Evolutionary conservation across 1,140 invertebrate species (phyloP).

Genomic region (Steinernema feltiae): DNA sequence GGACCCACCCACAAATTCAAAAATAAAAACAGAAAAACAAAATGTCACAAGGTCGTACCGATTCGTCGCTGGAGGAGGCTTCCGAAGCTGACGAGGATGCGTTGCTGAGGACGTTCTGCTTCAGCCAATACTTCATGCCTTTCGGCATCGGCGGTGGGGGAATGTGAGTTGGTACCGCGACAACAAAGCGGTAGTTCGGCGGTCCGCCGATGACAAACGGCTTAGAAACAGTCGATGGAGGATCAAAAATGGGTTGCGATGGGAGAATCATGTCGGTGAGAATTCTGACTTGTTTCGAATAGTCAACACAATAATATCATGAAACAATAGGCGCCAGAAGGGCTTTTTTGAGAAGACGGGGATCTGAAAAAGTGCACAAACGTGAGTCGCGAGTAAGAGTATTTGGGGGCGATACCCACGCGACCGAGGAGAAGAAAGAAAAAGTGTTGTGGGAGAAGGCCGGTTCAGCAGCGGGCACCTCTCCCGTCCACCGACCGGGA

Average conservation of each 20-base stretch:
- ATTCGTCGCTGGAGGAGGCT: conserved; percentile 3
- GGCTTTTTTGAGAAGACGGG: background rate
- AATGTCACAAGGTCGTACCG: background rate
- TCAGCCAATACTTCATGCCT: conserved; percentile 1
- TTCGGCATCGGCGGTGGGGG: conserved; percentile 3
- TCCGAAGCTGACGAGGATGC: background rate
- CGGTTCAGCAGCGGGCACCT: background rate
- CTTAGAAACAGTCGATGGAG: background rate
- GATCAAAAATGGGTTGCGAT: background rate
- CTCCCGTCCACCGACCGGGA: background rate
- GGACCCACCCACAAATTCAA: background rate
- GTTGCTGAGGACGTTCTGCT: background rate
- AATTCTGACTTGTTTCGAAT: conserved; percentile 4
- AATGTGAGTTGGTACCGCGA: background rate
- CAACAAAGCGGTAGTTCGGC: background rate
- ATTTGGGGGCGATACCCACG: background rate
- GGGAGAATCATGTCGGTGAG: background rate
- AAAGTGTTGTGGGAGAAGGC: conserved; percentile 10
- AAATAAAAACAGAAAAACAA: background rate
- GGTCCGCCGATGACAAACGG: background rate
- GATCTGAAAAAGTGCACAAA: background rate
- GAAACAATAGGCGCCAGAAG: background rate
- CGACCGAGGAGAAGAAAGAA: background rate
- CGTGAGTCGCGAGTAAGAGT: background rate
- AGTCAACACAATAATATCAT: background rate